A percentile compares a stretch with the other conserved stretches of the same genome.
phyloP scores from a whole-genome alignment of 2,113 vertebrate species.

The Hippolais icterina region DNA sequence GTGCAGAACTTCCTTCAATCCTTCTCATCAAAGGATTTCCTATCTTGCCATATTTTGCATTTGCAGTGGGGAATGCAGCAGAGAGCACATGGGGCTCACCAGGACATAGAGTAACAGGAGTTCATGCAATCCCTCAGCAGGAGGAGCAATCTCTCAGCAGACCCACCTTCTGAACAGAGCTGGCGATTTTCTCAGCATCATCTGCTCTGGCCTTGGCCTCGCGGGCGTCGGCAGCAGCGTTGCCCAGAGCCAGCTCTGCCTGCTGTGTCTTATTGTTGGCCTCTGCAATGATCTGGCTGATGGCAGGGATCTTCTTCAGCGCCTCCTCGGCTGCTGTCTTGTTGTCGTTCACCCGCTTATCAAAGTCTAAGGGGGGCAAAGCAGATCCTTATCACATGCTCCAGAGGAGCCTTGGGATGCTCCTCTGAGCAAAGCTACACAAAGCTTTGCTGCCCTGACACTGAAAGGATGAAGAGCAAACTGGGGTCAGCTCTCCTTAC shows the following conservation, averaged over 20 bases:
- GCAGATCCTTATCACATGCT: neutral
- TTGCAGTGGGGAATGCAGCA: neutral
- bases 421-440: neutral
- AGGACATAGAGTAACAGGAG: neutral
- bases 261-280: slow-evolving; percentile 89
- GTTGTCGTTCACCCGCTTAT: slow-evolving; percentile 93
- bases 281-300: slow-evolving; percentile 85
- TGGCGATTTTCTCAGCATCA: slow-evolving; percentile 86
- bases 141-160: too few species aligned
- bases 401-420: neutral
- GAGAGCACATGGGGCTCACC: rapidly evolving
- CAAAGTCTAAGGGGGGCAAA: slow-evolving; percentile 82
- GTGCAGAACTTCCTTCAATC: neutral
- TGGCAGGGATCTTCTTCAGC: slow-evolving; percentile 86
- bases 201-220: slow-evolving; percentile 88
- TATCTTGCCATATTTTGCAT: neutral
- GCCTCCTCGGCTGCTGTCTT: slow-evolving; percentile 95
- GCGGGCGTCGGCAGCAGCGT: slow-evolving; percentile 81
- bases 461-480: neutral
- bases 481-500: neutral
- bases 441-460: neutral
- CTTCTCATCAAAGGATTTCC: neutral
- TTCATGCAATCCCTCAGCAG: neutral
- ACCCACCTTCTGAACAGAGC: slow-evolving; percentile 86
- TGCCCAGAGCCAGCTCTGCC: slow-evolving; percentile 86